Evolutionary conservation across 2,113 vertebrate genomes (phyloP).

Genomic region (Miniopterus natalensis): DNA sequence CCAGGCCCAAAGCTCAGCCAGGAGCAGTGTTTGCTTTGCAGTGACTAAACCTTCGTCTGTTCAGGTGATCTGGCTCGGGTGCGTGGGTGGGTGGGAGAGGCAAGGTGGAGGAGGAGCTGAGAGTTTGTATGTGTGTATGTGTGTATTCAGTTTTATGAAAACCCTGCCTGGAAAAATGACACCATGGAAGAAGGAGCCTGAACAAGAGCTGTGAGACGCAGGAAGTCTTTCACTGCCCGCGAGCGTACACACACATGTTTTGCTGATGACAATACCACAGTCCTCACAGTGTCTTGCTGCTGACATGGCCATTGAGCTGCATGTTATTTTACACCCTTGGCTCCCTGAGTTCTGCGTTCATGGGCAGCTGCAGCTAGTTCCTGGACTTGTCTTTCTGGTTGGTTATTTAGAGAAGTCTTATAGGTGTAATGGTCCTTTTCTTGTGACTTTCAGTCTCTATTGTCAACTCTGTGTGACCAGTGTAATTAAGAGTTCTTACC

Average conservation of each 20-base stretch:
- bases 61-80: neutral
- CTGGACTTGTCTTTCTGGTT: constrained; percentile 33
- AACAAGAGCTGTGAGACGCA: neutral
- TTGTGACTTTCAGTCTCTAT: neutral
- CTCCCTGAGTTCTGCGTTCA: neutral
- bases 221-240: neutral
- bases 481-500: neutral
- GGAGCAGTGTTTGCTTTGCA: constrained; percentile 51
- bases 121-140: neutral
- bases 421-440: neutral
- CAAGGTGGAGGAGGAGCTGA: neutral
- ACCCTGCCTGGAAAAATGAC: neutral
- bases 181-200: neutral
- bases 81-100: too few species aligned
- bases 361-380: neutral
- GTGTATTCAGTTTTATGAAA: neutral
- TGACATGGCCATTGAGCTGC: neutral
- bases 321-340: neutral
- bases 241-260: neutral
- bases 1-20: neutral
- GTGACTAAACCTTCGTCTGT: neutral
- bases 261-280: neutral
- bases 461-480: neutral
- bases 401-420: constrained; percentile 52
- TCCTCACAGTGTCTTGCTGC: neutral